Percentiles rank a stretch among this genome's conserved stretches.
These are phyloP conservation scores for Acronicta leporina DNA, from an alignment of 2,888 invertebrate genomes.

Conservation along the genomic window DNA sequence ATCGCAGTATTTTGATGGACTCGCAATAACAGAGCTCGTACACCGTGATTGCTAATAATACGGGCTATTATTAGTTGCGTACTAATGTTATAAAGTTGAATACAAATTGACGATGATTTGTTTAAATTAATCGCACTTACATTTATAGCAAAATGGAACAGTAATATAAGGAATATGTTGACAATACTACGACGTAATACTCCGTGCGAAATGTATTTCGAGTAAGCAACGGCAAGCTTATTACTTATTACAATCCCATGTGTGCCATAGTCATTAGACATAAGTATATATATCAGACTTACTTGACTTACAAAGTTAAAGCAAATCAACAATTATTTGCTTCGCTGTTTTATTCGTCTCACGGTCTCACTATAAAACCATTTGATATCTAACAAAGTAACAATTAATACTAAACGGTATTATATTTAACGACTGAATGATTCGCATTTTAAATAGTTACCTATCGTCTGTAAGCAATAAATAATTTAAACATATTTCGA, in stretches of 20 bases:
- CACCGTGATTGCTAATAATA: slow-evolving; percentile 82
- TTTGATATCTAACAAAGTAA: not conserved
- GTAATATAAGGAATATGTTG: slow-evolving; percentile 14
- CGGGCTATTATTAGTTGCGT: slow-evolving; percentile 72
- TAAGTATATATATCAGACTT: not conserved
- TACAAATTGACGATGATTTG: slow-evolving; percentile 42
- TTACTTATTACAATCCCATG: slow-evolving; percentile 1
- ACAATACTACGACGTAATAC: not conserved
- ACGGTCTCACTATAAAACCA: not conserved
- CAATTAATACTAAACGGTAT: not conserved
- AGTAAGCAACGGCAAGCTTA: not conserved
- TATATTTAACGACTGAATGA: slow-evolving; percentile 1
- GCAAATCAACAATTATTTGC: not conserved
- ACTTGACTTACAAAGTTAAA: not conserved
- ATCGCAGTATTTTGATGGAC: slow-evolving; percentile 69
- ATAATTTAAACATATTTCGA: slow-evolving; percentile 2
- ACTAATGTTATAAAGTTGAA: slow-evolving; percentile 41
- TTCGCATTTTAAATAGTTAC: slow-evolving; percentile 4
- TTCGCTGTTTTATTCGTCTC: not conserved
- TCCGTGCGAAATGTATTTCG: not conserved
- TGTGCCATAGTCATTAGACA: not conserved
- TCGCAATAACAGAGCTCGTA: slow-evolving; percentile 69
- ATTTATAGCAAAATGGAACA: slow-evolving; percentile 3
- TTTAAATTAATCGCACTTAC: slow-evolving; percentile 21
- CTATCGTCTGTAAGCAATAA: not conserved